Evolutionary conservation across 2,888 invertebrate species (phyloP), one percentile per base, ranked within the genome.

Genomic region (Allacma fusca): DNA sequence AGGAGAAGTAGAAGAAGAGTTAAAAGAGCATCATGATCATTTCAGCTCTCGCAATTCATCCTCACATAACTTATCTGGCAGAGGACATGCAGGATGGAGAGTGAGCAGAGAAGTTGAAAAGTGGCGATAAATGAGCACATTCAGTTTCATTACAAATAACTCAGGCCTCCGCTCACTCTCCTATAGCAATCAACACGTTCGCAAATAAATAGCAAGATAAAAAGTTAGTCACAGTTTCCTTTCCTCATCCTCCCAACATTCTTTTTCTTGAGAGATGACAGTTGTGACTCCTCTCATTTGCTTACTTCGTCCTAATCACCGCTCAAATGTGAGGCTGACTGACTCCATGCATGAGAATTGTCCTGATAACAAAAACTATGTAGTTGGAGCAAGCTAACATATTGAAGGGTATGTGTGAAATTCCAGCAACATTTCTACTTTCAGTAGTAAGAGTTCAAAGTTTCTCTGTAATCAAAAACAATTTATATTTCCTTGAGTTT

Each of bases 111-210:
- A 44, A 70, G 70, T 70, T 50, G 50, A 70, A n/a, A 70, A 70
- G 62, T 72, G 23, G 72, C 72, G 73, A 62, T 73, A 73, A 59
- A 73, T 62, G 73, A 73, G 62, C 23, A 28, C 62, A 73, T 73
- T 73, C 73, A 73, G 23, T 73, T 73, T 62, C 34, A 62, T 13
- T 62, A 62, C 62, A 62, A 73, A 73, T 62, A 34, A 73, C 34
- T 72, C 72, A 29, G 13, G n/a, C 28, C 65, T n/a, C 28, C 65
- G 24, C 28, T 13, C 65, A 16, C 24, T 50, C 50, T 50, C n/a
- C 28, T 4, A 28, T 29, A 12, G 28, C 65, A 65, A 73, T 73
- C 73, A 73, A 73, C 59, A 73, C 59, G 62, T 62, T 73, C 62
- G 73, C 62, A 73, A 73, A 73, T 73, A 73, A 64, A 64, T 40